Percentiles rank a stretch among this genome's conserved stretches.
phyloP scores from a whole-genome alignment of 1,140 invertebrate genomes.

The Tenebrio molitor region DNA sequence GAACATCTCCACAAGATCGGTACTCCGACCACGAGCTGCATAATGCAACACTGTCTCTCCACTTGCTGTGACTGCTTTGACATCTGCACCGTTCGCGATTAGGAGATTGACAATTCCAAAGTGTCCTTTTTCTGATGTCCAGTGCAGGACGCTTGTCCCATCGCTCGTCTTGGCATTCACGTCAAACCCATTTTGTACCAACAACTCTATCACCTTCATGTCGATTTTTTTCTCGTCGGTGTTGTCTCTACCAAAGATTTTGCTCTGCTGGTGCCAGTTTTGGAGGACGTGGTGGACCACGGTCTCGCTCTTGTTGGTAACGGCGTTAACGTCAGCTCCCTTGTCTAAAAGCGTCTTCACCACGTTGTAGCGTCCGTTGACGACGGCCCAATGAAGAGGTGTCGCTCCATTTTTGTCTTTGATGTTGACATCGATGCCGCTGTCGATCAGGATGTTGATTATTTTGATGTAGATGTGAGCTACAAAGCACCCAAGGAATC shows the following conservation, averaged over 20 bases:
- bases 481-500: too few relatives aligned
- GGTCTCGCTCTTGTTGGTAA: slow-evolving; percentile 69
- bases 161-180: slow-evolving; percentile 15
- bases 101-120: slow-evolving; percentile 16
- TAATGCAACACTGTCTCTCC: background rate
- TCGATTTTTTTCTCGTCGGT: background rate
- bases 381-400: slow-evolving; percentile 68
- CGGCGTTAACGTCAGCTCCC: slow-evolving; percentile 66
- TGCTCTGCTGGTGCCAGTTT: background rate
- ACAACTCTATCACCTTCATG: background rate
- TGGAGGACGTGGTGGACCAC: background rate
- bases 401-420: slow-evolving; percentile 45
- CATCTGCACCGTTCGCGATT: background rate
- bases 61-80: background rate
- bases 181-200: background rate
- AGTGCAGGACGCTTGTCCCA: background rate
- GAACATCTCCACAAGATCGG: background rate
- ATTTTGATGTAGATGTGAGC: slow-evolving; percentile 59
- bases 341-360: slow-evolving; percentile 66
- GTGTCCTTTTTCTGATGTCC: slow-evolving; percentile 7
- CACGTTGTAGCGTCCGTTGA: slow-evolving; percentile 63
- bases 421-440: slow-evolving; percentile 43
- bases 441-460: slow-evolving; percentile 58
- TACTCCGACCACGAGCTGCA: background rate
- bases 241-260: background rate